A percentile compares a stretch with the other conserved stretches of the same genome.
Evolutionary conservation across 2,797 vertebrate species (phyloP).

Genomic region (Acropternis orthonyx): DNA sequence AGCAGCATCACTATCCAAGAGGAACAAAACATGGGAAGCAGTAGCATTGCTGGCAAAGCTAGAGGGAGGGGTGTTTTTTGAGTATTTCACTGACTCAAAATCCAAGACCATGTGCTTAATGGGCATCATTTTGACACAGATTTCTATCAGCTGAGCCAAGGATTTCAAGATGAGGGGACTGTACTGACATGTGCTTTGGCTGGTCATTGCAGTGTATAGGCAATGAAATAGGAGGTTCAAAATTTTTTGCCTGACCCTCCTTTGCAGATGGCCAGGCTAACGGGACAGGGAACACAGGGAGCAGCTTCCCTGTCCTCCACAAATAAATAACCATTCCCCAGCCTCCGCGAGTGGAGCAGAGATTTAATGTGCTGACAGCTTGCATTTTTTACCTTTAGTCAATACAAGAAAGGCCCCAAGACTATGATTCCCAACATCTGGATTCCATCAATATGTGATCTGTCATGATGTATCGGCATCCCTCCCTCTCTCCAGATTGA

Average conservation of each 20-base stretch:
- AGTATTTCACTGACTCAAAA: neutral
- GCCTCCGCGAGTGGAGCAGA: neutral
- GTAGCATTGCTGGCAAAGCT: neutral
- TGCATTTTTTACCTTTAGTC: conserved; percentile 84
- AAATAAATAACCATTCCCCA: conserved; percentile 62
- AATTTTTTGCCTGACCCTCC: neutral
- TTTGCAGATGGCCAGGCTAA: neutral
- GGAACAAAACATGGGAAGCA: neutral
- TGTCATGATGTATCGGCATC: conserved; percentile 85
- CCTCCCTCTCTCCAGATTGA: conserved; percentile 74
- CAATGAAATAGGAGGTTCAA: neutral
- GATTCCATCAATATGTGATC: conserved; percentile 87
- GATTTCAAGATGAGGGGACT: neutral
- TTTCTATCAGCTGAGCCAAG: neutral
- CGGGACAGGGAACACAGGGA: neutral
- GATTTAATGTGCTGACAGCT: conserved; percentile 80
- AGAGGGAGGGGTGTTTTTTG: accelerated
- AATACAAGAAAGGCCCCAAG: conserved; percentile 81
- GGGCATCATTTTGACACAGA: neutral
- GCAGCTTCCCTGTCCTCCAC: conserved; percentile 15
- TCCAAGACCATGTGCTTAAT: neutral
- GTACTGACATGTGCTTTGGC: accelerated
- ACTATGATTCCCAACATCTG: conserved; percentile 86
- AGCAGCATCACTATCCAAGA: neutral
- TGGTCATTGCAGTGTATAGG: neutral